Base-by-base conservation (phyloP, 2,888 invertebrate genomes). In the Drosophila nr. perissopoda region DNA sequence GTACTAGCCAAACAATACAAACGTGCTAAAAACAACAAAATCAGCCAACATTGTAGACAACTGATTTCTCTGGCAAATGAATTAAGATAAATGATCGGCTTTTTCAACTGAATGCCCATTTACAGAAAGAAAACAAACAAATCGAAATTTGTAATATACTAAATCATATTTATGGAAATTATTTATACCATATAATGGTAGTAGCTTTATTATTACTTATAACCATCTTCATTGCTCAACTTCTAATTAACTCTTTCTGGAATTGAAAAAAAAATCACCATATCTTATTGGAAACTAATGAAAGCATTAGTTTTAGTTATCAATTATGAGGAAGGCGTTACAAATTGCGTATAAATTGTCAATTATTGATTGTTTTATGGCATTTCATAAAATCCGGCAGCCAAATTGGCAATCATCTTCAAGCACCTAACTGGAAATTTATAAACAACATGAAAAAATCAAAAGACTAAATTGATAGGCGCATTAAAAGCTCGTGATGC, bases 61-160 rank as follows among this genome's bases (percentile, higher is more conserved):
- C 67, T 58, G 53, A 70, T 74, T 81, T 84, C 87, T 83, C 84
- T 77, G 71, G 16, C 59, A 69, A 66, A 61, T 70, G 49, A 66
- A 34, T 40, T 29, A 49, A 51, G 51, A n/a, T 31, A 33, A 56
- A 49, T 71, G 49, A 77, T 49, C 52, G 56, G 68, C 29, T 68
- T 76, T 66, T 73, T 59, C 27, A 38, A 82, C 70, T 79, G 79
- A 86, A 86, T 83, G 81, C 71, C 60, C 68, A 83, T 79, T 64
- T 72, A 56, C 62, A 70, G 73, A 68, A 70, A 81, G 79, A 21
- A 8, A n/a, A 40, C 4, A 42, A 25, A 46, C 13, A 2, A 16
- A 25, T 52, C 16, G 4, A 21, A 18, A 31, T 31, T 2, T 4
- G 4, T 10, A 18, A 29, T 29, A n/a, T 40, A 16, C 16, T 7